Evolutionary conservation across 2,113 vertebrate genomes (phyloP).

Genomic region (Coturnix japonica): DNA sequence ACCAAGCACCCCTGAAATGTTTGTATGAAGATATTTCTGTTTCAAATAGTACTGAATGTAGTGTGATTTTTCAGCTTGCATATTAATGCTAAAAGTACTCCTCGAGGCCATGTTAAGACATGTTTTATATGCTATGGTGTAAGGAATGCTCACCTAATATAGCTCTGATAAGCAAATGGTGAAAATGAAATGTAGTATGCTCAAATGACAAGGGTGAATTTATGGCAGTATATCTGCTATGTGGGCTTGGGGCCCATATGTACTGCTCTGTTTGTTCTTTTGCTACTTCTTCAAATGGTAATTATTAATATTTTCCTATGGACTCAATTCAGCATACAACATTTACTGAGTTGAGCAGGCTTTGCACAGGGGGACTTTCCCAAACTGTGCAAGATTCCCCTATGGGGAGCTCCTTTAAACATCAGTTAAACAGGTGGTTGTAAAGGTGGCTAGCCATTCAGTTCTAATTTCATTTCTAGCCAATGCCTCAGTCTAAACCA

Average conservation of each 20-base stretch:
- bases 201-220: not conserved
- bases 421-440: not conserved
- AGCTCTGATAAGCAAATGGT: not conserved
- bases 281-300: not conserved
- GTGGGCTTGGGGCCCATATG: fast-evolving
- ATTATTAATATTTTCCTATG: fast-evolving
- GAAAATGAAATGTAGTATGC: not conserved
- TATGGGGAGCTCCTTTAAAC: not conserved
- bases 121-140: not conserved
- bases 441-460: not conserved
- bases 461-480: not conserved
- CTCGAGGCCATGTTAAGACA: not conserved
- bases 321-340: not conserved
- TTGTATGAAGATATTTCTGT: not conserved
- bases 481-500: not conserved
- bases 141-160: not conserved
- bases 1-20: not conserved
- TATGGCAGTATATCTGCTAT: not conserved
- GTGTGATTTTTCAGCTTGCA: not conserved
- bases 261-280: not conserved
- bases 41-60: not conserved
- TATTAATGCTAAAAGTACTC: not conserved
- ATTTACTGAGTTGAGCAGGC: not conserved
- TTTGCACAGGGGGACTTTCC: not conserved
- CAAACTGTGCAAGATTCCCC: not conserved